A percentile compares a stretch with the other conserved stretches of the same genome.
phyloP scores from a whole-genome alignment of 2,113 vertebrate species.

The Zosterops lateralis region DNA sequence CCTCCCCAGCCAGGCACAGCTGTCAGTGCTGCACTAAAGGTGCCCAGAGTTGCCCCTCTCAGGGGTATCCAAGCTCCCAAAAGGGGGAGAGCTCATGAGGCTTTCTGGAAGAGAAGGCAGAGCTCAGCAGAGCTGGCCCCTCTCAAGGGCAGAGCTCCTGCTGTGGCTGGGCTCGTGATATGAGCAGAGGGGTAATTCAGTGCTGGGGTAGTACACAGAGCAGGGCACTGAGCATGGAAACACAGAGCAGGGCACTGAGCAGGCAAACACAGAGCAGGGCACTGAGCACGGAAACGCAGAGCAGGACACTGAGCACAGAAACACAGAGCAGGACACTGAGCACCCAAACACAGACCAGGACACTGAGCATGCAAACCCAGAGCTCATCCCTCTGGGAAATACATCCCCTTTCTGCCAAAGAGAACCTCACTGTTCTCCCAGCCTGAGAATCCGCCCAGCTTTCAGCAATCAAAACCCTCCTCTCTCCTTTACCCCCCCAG shows the following conservation, averaged over 20 bases:
- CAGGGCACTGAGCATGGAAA: too few species aligned
- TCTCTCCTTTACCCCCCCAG: constrained; percentile 63
- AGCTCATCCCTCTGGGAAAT: neutral
- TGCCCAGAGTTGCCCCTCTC: neutral
- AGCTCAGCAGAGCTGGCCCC: neutral
- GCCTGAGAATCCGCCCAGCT: neutral
- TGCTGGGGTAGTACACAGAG: too few species aligned
- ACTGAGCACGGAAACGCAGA: too few species aligned
- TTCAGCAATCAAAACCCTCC: neutral
- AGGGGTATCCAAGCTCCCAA: neutral
- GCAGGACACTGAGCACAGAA: too few species aligned
- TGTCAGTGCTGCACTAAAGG: neutral
- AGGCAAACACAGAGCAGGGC: too few species aligned
- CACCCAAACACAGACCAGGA: neutral
- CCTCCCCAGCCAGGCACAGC: neutral
- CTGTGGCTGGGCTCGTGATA: neutral
- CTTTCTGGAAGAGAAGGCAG: neutral
- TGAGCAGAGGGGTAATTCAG: neutral
- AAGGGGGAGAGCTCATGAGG: neutral
- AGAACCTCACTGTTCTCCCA: neutral
- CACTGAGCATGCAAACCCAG: neutral
- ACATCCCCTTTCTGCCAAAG: neutral
- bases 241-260: too few species aligned
- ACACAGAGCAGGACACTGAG: neutral
- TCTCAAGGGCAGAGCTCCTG: neutral